Evolutionary conservation across 2,888 invertebrate species (phyloP).

Genomic region (Stenchaetothrips biformis): DNA sequence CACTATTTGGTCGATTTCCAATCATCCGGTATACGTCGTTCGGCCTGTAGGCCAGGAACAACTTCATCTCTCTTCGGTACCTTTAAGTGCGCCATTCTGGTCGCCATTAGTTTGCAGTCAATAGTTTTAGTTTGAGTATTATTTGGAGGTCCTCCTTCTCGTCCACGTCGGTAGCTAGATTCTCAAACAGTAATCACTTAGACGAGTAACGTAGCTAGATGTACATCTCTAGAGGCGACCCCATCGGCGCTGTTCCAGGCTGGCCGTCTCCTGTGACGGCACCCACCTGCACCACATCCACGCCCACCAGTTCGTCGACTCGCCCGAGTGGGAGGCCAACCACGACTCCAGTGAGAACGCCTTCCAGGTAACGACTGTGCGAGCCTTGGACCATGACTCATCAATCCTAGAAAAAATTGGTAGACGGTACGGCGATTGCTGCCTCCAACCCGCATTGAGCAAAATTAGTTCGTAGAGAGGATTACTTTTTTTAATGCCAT

Average conservation of each 20-base stretch:
- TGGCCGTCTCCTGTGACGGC: slow-evolving; percentile 75
- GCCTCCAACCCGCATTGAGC: too few relatives aligned
- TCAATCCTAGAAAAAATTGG: too few relatives aligned
- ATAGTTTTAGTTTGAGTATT: background rate
- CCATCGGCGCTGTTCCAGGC: slow-evolving; percentile 49
- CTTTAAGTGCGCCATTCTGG: too few relatives aligned
- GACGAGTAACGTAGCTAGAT: background rate
- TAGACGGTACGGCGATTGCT: too few relatives aligned
- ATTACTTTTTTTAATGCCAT: too few relatives aligned
- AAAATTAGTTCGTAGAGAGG: too few relatives aligned
- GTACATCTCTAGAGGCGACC: background rate
- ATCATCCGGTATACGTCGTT: too few relatives aligned
- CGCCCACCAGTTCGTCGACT: slow-evolving; percentile 79
- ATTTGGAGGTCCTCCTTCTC: too few relatives aligned
- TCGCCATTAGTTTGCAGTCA: background rate
- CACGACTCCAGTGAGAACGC: slow-evolving; percentile 71
- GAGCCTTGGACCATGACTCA: too few relatives aligned
- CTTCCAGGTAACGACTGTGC: slow-evolving; percentile 58
- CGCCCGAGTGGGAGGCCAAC: slow-evolving; percentile 84
- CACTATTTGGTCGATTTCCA: too few relatives aligned
- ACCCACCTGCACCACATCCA: slow-evolving; percentile 77
- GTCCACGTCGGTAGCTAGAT: background rate
- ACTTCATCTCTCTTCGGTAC: too few relatives aligned
- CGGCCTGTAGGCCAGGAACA: too few relatives aligned
- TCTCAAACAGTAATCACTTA: background rate